These are phyloP conservation scores for Ailurus styani DNA, from an alignment of 2,113 vertebrate genomes.

Conservation along the genomic window DNA sequence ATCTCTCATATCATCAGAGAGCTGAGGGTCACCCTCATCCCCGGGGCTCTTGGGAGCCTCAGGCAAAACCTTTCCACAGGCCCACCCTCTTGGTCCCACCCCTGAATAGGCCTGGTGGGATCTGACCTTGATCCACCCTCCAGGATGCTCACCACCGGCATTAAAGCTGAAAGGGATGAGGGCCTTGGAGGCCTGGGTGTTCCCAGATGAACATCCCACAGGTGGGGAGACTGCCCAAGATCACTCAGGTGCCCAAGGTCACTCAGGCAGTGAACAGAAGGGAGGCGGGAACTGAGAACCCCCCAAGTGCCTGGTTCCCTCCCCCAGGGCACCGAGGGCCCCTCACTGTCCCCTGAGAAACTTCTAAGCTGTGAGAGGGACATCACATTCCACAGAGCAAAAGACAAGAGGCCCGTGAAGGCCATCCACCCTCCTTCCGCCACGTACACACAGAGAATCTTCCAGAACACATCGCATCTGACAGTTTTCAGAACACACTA, in stretches of 20 bases:
- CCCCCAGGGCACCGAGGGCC: background rate
- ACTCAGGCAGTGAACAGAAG: background rate
- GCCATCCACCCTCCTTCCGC: too few relatives aligned
- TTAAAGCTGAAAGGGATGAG: background rate
- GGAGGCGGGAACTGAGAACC: background rate
- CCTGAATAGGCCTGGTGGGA: background rate
- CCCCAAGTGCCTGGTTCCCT: background rate
- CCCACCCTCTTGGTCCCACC: background rate
- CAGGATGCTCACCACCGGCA: background rate
- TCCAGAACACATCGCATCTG: background rate
- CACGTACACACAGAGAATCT: background rate
- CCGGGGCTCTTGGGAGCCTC: background rate
- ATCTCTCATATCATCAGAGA: background rate
- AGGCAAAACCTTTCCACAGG: background rate
- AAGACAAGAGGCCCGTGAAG: background rate
- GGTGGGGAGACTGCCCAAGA: background rate
- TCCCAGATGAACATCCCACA: background rate
- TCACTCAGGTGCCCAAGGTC: background rate
- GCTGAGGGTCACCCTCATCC: background rate
- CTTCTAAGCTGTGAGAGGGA: background rate
- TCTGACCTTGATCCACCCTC: background rate
- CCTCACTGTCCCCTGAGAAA: background rate
- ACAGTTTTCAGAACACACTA: too few relatives aligned
- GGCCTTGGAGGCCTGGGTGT: accelerated
- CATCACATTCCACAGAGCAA: background rate